phyloP scores from a whole-genome alignment of 2,888 invertebrate species.

The Tineola bisselliella region DNA sequence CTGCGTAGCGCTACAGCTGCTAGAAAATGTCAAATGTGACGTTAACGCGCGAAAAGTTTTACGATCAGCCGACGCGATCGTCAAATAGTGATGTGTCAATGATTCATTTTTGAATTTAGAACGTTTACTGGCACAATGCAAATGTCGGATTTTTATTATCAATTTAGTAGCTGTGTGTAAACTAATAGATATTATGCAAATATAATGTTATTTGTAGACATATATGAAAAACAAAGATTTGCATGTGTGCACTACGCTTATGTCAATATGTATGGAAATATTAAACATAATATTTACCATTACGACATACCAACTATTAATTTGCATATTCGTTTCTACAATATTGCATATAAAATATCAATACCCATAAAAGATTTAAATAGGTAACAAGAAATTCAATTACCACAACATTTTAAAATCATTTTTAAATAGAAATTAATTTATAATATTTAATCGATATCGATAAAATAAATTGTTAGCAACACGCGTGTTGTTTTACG shows the following conservation, averaged over 20 bases:
- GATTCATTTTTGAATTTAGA: too few species aligned
- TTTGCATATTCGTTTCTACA: not conserved
- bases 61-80: conserved; percentile 51
- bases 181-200: not conserved
- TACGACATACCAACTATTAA: conserved; percentile 3
- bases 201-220: not conserved
- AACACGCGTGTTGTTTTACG: conserved; percentile 49
- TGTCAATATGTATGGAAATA: not conserved
- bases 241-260: not conserved
- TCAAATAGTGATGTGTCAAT: conserved; percentile 38
- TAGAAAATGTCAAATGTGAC: conserved; percentile 56
- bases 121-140: not conserved
- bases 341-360: conserved; percentile 4
- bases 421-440: not conserved
- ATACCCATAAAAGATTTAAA: not conserved
- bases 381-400: not conserved
- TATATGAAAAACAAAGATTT: not conserved
- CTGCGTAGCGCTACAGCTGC: conserved; percentile 59
- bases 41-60: conserved; percentile 67
- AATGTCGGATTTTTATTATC: not conserved
- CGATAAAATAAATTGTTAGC: not conserved
- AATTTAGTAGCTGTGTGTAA: not conserved
- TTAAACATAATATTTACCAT: not conserved
- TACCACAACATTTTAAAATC: not conserved
- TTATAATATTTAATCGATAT: not conserved